Conservation (phyloP, 2,888 invertebrate species). For the Aethes cnicana region DNA sequence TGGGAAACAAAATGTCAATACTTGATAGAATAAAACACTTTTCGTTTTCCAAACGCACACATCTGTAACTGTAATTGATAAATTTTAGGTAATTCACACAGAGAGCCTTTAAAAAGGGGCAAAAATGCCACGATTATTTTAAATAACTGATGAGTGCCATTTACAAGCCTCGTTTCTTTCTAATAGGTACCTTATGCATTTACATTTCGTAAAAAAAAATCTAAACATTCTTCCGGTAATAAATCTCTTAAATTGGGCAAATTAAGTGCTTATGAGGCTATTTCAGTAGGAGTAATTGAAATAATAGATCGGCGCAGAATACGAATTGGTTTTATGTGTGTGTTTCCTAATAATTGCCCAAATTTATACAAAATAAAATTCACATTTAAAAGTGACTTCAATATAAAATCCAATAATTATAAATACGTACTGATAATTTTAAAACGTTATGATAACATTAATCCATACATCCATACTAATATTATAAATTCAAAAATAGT, state of each 20-base stretch:
- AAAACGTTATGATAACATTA: too few relatives aligned
- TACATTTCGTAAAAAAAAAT: conserved; percentile 18
- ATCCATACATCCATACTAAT: too few relatives aligned
- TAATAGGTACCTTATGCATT: conserved; percentile 24
- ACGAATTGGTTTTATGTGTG: conserved; percentile 7
- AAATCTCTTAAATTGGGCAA: conserved; percentile 32
- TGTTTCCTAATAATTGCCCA: too few relatives aligned
- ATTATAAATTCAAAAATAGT: too few relatives aligned
- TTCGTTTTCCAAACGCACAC: too few relatives aligned
- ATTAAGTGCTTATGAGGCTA: conserved; percentile 34
- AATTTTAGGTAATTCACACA: background rate
- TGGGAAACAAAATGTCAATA: too few relatives aligned
- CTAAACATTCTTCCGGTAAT: conserved; percentile 11
- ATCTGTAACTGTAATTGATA: background rate
- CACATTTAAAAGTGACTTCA: too few relatives aligned
- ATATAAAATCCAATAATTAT: too few relatives aligned
- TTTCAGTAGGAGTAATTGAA: conserved; percentile 26
- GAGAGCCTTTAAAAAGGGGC: background rate
- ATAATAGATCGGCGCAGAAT: conserved; percentile 25
- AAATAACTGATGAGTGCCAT: conserved; percentile 3
- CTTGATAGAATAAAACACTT: too few relatives aligned
- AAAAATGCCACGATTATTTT: background rate
- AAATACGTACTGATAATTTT: too few relatives aligned
- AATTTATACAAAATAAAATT: too few relatives aligned
- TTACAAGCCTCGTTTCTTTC: conserved; percentile 15